Base-by-base conservation (phyloP, 2,888 invertebrate genomes). In the Lathronympha strigana region DNA sequence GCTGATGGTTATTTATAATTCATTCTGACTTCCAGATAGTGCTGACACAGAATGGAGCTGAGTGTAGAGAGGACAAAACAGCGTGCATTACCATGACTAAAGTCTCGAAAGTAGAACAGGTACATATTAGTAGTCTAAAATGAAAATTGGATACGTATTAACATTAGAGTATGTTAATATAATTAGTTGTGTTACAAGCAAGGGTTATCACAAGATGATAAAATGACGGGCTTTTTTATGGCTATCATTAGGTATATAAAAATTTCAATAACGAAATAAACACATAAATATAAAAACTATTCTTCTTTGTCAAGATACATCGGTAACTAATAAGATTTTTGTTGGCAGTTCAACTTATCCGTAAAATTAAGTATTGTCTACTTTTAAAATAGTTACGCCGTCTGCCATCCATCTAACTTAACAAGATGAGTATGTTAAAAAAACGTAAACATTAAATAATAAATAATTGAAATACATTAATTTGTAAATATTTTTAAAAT, bases 111-210 rank as follows among this genome's bases (percentile, higher is more conserved):
- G 61, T 31, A 49, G 23, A 66, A 61, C 38, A 54, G 25, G 17
- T 64, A n/a, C n/a, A n/a, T n/a, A 64, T 64, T 63, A 64, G 53
- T 51, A 60, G 47, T 61, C 60, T 64, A 64, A 55, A 60, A 73
- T 74, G 70, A 74, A 72, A 63, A 72, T 76, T 76, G 73, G 73
- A 74, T 78, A 73, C 76, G 77, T 73, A 76, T 78, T 76, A 80
- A 79, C 74, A 76, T 73, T 73, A 60, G 21, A 66, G 47, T 58
- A 78, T 81, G 87, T 90, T 90, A 90, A 84, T 86, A 73, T 61
- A 68, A 86, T 92, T 92, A 92, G 92, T 92, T 82, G 71, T 88
- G 92, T 92, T 92, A 92, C 92, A 92, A 92, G 92, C 92, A 88
- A 90, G 87, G 92, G 91, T 90, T 90, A 90, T 84, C 82, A 89